Evolutionary conservation across 92 coral and sea anemone species (phyloP), one percentile per base, ranked within the genome.

Genomic region (Heteractis magnifica): DNA sequence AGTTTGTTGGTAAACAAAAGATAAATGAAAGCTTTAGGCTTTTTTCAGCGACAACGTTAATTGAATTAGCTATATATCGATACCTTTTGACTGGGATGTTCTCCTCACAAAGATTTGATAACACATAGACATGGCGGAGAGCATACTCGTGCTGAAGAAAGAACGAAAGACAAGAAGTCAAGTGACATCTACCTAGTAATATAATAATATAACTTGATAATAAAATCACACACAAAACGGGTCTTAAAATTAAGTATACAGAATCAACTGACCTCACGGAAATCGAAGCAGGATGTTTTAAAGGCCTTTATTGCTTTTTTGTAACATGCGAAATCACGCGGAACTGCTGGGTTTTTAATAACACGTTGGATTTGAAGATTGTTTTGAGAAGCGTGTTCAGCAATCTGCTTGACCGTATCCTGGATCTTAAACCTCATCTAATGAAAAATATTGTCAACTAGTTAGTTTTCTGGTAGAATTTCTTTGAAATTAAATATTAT

Each of bases 31-130:
- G 44, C 44, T 34, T 34, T 34, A 34, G 44, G 44, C 44, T 34
- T 34, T 34, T 34, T 34, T 34, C 2, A 34, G 44, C 44, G 44
- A 34, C 3, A 34, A 34, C 44, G 44, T 34, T 34, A 34, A 34
- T 34, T 34, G 44, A 34, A 34, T 34, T 34, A 34, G 44, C 44
- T 34, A 34, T 34, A 34, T 34, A 34, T 34, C 44, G 44, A 34
- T 92, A 94, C 98, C 86, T 83, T 10, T 90, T 71, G 49, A 87
- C 70, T 44, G 97, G 89, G 48, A 97, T 86, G 18, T 82, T 86
- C 81, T 91, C 92, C 86, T 94, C 99, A 73, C 99, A 97, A 79
- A 97, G 75, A 71, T 97, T 97, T 26, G 98, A 91, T 50, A 97
- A 89, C 11, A 91, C 93, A 79, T 92, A 90, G 20, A 97, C 89